Evolutionary conservation across 2,113 vertebrate genomes (phyloP).

Genomic region (Beaufortia kweichowensis): DNA sequence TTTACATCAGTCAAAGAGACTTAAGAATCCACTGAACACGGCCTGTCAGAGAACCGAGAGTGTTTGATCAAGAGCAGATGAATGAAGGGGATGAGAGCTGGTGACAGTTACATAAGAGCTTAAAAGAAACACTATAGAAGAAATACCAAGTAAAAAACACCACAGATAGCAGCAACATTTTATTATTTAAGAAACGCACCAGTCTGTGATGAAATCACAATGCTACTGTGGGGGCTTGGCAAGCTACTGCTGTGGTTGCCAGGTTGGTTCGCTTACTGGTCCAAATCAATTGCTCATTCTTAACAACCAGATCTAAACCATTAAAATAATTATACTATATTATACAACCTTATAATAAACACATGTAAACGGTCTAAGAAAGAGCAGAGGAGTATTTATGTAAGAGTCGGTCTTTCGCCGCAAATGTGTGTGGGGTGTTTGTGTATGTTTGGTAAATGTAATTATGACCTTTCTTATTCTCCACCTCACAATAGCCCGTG

Average conservation of each 20-base stretch:
- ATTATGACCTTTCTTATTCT: constrained; percentile 5
- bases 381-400: neutral
- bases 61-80: neutral
- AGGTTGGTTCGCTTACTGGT: too few species aligned
- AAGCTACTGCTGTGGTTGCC: neutral
- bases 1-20: constrained; percentile 18
- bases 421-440: neutral
- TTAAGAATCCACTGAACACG: neutral
- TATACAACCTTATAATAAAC: neutral
- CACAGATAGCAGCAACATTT: neutral
- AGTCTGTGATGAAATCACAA: neutral
- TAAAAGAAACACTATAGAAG: neutral
- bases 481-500: constrained; percentile 37
- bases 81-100: neutral
- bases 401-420: neutral
- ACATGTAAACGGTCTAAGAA: neutral
- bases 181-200: neutral
- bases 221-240: too few species aligned
- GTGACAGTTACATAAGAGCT: constrained; percentile 7
- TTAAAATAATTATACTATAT: too few species aligned
- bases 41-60: neutral
- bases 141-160: neutral
- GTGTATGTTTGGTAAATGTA: constrained; percentile 11
- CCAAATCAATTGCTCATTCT: neutral
- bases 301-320: too few species aligned